These are phyloP conservation scores for Cathartes aura DNA, from an alignment of 2,113 vertebrate species.

Conservation along the genomic window DNA sequence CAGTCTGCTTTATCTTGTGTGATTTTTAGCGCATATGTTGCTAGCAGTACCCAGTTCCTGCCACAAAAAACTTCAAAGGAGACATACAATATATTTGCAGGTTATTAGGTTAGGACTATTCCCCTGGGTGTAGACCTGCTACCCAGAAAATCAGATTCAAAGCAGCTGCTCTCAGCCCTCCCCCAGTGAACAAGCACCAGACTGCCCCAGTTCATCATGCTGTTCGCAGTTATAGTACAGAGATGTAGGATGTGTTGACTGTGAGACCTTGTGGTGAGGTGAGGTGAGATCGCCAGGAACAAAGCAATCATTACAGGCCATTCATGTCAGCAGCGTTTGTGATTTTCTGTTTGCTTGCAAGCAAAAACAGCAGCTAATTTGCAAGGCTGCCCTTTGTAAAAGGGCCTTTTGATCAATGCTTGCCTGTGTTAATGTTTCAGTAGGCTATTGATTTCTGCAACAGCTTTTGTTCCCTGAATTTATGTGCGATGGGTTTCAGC, in stretches of 20 bases:
- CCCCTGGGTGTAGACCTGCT: not conserved
- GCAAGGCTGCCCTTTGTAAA: slow-evolving; percentile 84
- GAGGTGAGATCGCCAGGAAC: slow-evolving; percentile 48
- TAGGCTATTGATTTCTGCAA: slow-evolving; percentile 90
- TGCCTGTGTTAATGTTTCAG: slow-evolving; percentile 93
- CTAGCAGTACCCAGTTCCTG: not conserved
- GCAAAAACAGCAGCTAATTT: slow-evolving; percentile 82
- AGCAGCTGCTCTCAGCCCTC: not conserved
- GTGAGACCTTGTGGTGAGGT: slow-evolving; percentile 29
- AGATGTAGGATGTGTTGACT: slow-evolving; percentile 13
- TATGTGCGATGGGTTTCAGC: slow-evolving; percentile 78
- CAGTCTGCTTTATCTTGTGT: not conserved
- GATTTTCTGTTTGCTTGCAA: slow-evolving; percentile 76
- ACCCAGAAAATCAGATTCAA: not conserved
- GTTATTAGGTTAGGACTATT: not conserved
- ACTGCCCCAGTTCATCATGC: not conserved
- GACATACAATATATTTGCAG: fast-evolving
- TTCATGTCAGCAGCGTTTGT: slow-evolving; percentile 66
- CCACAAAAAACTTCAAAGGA: not conserved
- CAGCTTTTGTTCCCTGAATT: slow-evolving; percentile 88
- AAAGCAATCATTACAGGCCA: slow-evolving; percentile 58
- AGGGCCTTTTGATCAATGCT: slow-evolving; percentile 88
- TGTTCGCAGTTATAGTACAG: not conserved
- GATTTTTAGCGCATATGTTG: not conserved
- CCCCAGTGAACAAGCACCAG: not conserved